Percentiles rank a stretch among this genome's conserved stretches.
Conservation (phyloP, 2,888 invertebrate genomes). For the Euplexia lucipara region DNA sequence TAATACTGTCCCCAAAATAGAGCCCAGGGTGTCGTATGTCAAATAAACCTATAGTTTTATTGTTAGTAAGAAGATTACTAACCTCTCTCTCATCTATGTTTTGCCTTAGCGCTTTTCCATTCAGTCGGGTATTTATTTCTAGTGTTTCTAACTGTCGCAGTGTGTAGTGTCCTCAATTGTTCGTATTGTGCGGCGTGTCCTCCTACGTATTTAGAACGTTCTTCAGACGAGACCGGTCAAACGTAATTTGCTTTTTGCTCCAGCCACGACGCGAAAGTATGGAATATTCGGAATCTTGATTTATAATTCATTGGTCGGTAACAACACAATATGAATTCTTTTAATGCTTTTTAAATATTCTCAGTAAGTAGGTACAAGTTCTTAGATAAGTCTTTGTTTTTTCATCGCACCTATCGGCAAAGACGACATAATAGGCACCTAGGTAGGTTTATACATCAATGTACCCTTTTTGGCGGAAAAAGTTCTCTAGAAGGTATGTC, state of each 20-base stretch:
- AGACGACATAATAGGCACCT: background rate
- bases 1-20: slow-evolving; percentile 31
- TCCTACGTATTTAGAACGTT: slow-evolving; percentile 46
- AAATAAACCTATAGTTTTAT: slow-evolving; percentile 19
- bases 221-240: slow-evolving; percentile 38
- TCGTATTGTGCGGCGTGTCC: slow-evolving; percentile 32
- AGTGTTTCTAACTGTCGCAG: slow-evolving; percentile 42
- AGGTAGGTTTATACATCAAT: no score
- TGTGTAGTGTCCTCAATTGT: slow-evolving; percentile 42
- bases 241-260: slow-evolving; percentile 44
- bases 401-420: background rate
- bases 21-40: slow-evolving; percentile 17
- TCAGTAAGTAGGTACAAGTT: background rate
- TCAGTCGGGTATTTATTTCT: slow-evolving; percentile 17
- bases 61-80: slow-evolving; percentile 4
- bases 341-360: slow-evolving; percentile 2
- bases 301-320: slow-evolving; percentile 33
- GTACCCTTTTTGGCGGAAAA: no score
- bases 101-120: slow-evolving; percentile 21
- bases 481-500: background rate
- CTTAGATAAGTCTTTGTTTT: background rate
- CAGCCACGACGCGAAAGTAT: slow-evolving; percentile 7
- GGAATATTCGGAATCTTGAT: slow-evolving; percentile 24
- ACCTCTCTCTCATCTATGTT: slow-evolving; percentile 25
- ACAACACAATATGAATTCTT: background rate